A percentile compares a stretch with the other conserved stretches of the same genome.
Conservation (phyloP, 30 jellyfish, hydroid and myxozoan genomes). For the Mastigias papua region DNA sequence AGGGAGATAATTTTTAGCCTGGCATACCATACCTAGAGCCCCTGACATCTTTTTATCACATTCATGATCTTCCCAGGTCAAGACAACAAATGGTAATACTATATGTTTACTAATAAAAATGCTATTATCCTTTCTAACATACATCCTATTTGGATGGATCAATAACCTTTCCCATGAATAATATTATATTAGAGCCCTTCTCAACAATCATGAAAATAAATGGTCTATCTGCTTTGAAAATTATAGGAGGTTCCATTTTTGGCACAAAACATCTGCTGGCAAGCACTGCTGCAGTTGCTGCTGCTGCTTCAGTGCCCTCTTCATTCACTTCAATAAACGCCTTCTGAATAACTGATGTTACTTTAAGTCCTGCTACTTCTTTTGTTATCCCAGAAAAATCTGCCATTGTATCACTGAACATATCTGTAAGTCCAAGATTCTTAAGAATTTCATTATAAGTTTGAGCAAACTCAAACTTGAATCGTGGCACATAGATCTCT, state of each 20-base stretch:
- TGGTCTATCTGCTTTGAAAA: slow-evolving; percentile 89
- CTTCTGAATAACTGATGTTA: slow-evolving; percentile 79
- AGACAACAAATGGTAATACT: too few relatives aligned
- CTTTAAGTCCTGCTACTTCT: slow-evolving; percentile 67
- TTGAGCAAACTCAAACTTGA: slow-evolving; percentile 57
- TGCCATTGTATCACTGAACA: slow-evolving; percentile 73
- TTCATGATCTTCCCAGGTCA: too few relatives aligned
- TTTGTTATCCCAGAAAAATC: slow-evolving; percentile 84
- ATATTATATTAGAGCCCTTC: slow-evolving; percentile 11
- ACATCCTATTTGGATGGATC: slow-evolving; percentile 42
- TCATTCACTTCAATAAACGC: slow-evolving; percentile 91
- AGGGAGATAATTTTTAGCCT: too few relatives aligned
- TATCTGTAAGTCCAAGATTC: slow-evolving; percentile 68
- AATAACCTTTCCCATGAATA: slow-evolving; percentile 81
- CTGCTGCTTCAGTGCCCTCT: slow-evolving; percentile 98
- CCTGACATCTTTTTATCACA: too few relatives aligned
- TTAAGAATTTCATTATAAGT: slow-evolving; percentile 41
- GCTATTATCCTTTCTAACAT: neutral
- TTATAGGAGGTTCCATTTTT: neutral
- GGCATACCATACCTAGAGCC: too few relatives aligned
- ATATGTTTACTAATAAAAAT: too few relatives aligned
- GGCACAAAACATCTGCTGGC: slow-evolving; percentile 54
- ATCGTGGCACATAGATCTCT: slow-evolving; percentile 73
- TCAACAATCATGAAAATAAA: slow-evolving; percentile 80
- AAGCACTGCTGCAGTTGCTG: slow-evolving; percentile 83